These are phyloP conservation scores for Athrips mouffetella DNA, from an alignment of 2,888 invertebrate species.

Conservation along the genomic window DNA sequence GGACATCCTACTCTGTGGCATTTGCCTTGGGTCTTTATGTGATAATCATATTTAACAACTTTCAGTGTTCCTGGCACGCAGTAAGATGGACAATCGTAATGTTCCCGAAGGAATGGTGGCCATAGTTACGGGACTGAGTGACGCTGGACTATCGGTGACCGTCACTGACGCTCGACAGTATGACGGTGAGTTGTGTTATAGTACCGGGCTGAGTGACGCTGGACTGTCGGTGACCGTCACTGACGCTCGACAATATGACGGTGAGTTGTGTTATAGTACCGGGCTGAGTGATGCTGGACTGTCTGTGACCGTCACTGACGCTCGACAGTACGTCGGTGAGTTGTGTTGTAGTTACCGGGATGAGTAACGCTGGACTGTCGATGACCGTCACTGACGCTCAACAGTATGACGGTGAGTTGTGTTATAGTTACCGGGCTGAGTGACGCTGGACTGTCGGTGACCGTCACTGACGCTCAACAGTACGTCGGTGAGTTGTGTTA, in stretches of 20 bases:
- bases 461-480: too few relatives aligned
- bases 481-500: too few relatives aligned
- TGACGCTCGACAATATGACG: conserved; percentile 15
- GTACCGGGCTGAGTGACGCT: conserved; percentile 32
- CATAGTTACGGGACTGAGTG: conserved; percentile 35
- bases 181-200: not conserved
- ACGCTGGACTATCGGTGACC: conserved; percentile 40
- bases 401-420: not conserved
- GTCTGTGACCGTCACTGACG: conserved; percentile 27
- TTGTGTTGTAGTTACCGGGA: conserved; percentile 27
- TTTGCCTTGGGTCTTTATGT: too few relatives aligned
- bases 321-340: not conserved
- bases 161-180: conserved; percentile 25
- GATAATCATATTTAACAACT: not conserved
- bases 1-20: too few relatives aligned
- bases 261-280: conserved; percentile 19
- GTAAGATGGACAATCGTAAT: conserved; percentile 38
- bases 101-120: conserved; percentile 39
- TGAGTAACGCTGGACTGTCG: conserved; percentile 36
- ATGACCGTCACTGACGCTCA: conserved; percentile 25
- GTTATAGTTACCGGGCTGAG: too few relatives aligned
- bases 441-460: too few relatives aligned
- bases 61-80: not conserved
- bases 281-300: conserved; percentile 36
- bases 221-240: conserved; percentile 33